Percentiles rank a stretch among this genome's conserved stretches.
Evolutionary conservation across 2,113 vertebrate genomes (phyloP).

Genomic region (Stegastes partitus): DNA sequence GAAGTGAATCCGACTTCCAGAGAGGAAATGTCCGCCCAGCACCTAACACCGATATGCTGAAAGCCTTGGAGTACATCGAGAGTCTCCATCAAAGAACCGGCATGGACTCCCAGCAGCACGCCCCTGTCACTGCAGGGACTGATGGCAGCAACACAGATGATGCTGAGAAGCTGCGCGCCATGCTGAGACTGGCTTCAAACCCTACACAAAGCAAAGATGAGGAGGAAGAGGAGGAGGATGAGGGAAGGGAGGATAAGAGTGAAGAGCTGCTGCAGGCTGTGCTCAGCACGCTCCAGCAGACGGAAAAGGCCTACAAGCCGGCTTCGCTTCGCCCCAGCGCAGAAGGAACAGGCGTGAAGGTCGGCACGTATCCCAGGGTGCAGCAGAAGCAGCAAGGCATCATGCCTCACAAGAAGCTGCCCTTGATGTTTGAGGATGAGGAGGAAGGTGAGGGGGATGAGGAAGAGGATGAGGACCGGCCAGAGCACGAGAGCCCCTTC

Average conservation of each 20-base stretch:
- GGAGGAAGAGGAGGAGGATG: conserved; percentile 62
- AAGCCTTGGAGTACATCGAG: conserved; percentile 94
- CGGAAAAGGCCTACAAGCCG: conserved; percentile 85
- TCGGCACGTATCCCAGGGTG: conserved; percentile 75
- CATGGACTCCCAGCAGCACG: conserved; percentile 48
- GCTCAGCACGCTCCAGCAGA: conserved; percentile 89
- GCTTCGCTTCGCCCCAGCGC: conserved; percentile 63
- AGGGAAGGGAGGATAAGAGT: conserved; percentile 86
- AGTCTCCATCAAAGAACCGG: conserved; percentile 89
- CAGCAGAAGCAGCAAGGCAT: conserved; percentile 78
- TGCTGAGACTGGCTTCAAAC: conserved; percentile 82
- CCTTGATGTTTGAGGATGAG: conserved; percentile 88
- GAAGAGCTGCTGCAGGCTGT: conserved; percentile 90
- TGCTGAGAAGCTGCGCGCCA: conserved; percentile 74
- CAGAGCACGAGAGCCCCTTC: conserved; percentile 85
- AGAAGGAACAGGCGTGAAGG: conserved; percentile 20
- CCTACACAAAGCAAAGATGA: conserved; percentile 77
- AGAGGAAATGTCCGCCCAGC: conserved; percentile 81
- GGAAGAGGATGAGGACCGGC: conserved; percentile 26
- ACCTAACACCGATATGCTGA: conserved; percentile 92
- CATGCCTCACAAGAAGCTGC: conserved; percentile 84
- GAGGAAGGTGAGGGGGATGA: conserved; percentile 71
- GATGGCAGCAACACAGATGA: conserved; percentile 56
- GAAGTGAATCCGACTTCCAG: conserved; percentile 83
- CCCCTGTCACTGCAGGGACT: conserved; percentile 78